Conservation (phyloP, 2,113 vertebrate species). For the Rhea americana region DNA sequence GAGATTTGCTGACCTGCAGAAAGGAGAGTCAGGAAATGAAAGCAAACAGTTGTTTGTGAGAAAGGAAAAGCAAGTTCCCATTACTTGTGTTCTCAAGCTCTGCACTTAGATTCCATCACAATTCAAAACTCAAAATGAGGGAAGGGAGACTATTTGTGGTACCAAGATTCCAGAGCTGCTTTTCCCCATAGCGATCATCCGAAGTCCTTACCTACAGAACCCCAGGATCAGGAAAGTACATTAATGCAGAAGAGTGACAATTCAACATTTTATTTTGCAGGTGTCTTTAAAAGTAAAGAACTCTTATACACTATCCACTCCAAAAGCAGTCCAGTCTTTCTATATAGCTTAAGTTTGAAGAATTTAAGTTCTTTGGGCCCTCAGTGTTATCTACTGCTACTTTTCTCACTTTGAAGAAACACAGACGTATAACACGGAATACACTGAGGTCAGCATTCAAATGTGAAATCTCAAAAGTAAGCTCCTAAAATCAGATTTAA, state of each 20-base stretch:
- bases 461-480: background rate
- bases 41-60: background rate
- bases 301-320: background rate
- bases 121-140: background rate
- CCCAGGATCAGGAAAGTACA: background rate
- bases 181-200: background rate
- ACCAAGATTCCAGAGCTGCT: background rate
- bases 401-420: background rate
- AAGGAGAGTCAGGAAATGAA: background rate
- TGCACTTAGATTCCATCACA: rapidly evolving
- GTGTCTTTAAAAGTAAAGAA: background rate
- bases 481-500: background rate
- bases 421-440: background rate
- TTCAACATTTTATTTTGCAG: background rate
- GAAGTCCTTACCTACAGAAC: background rate
- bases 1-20: background rate
- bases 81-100: background rate
- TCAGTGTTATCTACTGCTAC: background rate
- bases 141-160: background rate
- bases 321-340: background rate
- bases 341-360: background rate
- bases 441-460: background rate
- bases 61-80: background rate
- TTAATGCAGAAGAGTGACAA: background rate
- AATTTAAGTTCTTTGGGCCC: background rate